Conservation (phyloP, 2,113 vertebrate species). For the Spermophilus dauricus region DNA sequence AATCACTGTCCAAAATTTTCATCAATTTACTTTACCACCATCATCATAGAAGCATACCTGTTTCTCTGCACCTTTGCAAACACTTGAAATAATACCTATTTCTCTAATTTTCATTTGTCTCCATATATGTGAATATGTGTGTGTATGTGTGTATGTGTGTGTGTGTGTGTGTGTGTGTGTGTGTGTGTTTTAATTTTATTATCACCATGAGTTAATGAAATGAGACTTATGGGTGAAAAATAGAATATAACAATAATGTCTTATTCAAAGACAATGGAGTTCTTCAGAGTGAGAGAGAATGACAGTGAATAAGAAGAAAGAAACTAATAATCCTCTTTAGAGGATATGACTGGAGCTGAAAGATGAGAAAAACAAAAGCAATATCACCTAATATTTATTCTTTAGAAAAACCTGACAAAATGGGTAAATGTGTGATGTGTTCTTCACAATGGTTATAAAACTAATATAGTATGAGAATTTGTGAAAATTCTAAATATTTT, state of each 20-base stretch:
- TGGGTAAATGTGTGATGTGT: neutral
- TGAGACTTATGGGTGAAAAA: neutral
- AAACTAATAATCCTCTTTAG: neutral
- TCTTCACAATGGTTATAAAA: neutral
- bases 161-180: too few species aligned
- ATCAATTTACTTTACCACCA: neutral
- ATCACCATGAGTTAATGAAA: neutral
- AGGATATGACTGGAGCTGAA: neutral
- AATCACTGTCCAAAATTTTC: neutral
- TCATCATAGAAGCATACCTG: neutral
- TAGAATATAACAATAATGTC: neutral
- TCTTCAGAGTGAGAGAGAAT: neutral
- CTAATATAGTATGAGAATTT: neutral
- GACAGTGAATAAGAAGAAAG: neutral
- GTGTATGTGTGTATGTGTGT: too few species aligned
- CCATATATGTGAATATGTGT: neutral
- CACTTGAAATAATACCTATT: neutral
- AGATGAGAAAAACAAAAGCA: neutral
- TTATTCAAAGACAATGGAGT: neutral
- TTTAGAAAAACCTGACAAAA: constrained; percentile 39
- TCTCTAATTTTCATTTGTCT: neutral
- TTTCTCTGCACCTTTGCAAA: neutral
- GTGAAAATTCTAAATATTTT: neutral
- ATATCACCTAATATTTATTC: neutral
- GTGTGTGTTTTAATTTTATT: neutral